phyloP scores from a whole-genome alignment of 1,140 invertebrate genomes.

The Acromyrmex charruanus region DNA sequence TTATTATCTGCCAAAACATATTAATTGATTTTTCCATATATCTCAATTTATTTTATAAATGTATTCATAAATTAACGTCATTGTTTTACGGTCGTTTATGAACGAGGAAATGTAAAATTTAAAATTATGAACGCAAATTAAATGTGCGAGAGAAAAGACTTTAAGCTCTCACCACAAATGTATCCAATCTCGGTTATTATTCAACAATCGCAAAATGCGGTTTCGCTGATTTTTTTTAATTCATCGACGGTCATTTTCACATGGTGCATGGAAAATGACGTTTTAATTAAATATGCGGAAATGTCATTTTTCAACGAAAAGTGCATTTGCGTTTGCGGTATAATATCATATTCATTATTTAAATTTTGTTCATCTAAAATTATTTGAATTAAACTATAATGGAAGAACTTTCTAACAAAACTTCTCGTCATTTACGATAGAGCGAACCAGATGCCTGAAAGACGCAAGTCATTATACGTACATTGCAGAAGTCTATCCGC shows the following conservation, averaged over 20 bases:
- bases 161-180: background rate
- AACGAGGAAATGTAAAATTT: background rate
- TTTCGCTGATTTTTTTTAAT: background rate
- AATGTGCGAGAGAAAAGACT: background rate
- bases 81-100: background rate
- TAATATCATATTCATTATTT: constrained; percentile 5
- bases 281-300: constrained; percentile 48
- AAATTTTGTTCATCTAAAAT: background rate
- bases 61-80: background rate
- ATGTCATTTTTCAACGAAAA: constrained; percentile 24
- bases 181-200: background rate
- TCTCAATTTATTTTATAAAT: background rate
- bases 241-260: constrained; percentile 39
- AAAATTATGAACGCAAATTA: background rate
- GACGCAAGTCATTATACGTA: background rate
- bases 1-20: background rate
- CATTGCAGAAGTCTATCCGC: background rate
- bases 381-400: background rate
- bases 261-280: background rate
- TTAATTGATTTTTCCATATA: background rate
- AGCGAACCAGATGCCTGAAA: background rate
- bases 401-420: background rate
- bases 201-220: constrained; percentile 27
- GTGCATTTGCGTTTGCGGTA: too few relatives aligned
- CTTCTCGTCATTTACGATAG: background rate